A percentile compares a stretch with the other conserved stretches of the same genome.
These are phyloP conservation scores for Oedothorax gibbosus DNA, from an alignment of 1,140 invertebrate genomes.

Conservation along the genomic window DNA sequence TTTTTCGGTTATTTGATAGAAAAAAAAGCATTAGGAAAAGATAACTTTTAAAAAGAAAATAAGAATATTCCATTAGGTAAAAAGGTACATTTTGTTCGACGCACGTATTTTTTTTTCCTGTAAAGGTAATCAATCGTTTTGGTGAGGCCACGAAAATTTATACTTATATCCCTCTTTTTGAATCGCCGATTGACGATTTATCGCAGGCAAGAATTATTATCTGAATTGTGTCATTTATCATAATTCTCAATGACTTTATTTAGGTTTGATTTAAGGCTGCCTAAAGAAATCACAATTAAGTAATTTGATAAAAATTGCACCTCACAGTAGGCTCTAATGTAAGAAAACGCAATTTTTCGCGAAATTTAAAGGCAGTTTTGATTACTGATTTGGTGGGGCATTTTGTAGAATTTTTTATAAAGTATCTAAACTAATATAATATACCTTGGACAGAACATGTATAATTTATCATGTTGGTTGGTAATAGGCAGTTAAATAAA, in stretches of 20 bases:
- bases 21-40: conserved; percentile 38
- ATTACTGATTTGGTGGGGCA: no score
- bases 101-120: conserved; percentile 3
- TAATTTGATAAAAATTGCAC: background rate
- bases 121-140: conserved; percentile 42
- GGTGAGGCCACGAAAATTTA: conserved; percentile 18
- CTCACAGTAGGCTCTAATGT: no score
- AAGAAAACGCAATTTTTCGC: no score
- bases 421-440: no score
- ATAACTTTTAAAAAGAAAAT: conserved; percentile 35
- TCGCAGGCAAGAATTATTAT: conserved; percentile 24
- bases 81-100: conserved; percentile 42
- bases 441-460: no score
- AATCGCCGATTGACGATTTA: conserved; percentile 55
- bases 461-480: no score
- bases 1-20: conserved; percentile 25
- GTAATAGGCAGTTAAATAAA: no score
- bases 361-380: no score
- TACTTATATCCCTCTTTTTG: conserved; percentile 38
- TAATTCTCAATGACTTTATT: conserved; percentile 31
- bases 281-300: conserved; percentile 9
- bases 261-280: background rate
- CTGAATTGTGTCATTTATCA: conserved; percentile 4
- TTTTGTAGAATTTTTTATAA: no score
- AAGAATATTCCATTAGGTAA: conserved; percentile 47